Evolutionary conservation across 2,797 vertebrate species (phyloP).

Genomic region (Darevskia mixta): DNA sequence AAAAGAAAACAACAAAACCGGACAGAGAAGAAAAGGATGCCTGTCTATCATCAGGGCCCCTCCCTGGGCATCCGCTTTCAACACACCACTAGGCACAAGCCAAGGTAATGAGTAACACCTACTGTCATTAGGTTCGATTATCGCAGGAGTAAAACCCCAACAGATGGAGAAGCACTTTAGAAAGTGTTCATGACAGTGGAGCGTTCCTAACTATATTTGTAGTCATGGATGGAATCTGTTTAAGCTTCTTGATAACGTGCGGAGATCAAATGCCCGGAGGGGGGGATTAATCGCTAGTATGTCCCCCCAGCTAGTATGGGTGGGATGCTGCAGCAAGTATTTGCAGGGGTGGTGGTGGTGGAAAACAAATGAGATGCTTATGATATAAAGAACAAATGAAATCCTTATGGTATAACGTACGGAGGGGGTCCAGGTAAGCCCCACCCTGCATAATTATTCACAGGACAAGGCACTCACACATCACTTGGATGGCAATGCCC

Average conservation of each 20-base stretch:
- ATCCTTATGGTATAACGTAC: too few relatives aligned
- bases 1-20: slow-evolving; percentile 65
- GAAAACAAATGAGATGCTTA: too few relatives aligned
- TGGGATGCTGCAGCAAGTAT: too few relatives aligned
- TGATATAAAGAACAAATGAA: too few relatives aligned
- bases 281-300: slow-evolving; percentile 23
- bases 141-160: not conserved
- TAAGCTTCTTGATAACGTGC: slow-evolving; percentile 52
- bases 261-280: slow-evolving; percentile 41
- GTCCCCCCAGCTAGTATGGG: slow-evolving; percentile 48
- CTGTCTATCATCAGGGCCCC: slow-evolving; percentile 34
- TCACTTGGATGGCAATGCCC: too few relatives aligned
- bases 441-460: too few relatives aligned
- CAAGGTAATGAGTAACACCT: slow-evolving; percentile 40
- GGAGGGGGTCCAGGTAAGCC: too few relatives aligned
- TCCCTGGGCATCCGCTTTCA: slow-evolving; percentile 54
- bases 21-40: slow-evolving; percentile 63
- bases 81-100: slow-evolving; percentile 48
- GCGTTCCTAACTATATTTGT: slow-evolving; percentile 49
- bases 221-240: slow-evolving; percentile 37
- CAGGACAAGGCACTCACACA: too few relatives aligned
- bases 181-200: slow-evolving; percentile 11
- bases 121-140: slow-evolving; percentile 2
- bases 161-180: not conserved
- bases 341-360: too few relatives aligned